phyloP scores from a whole-genome alignment of 2,888 invertebrate genomes.

The Melieria picta region DNA sequence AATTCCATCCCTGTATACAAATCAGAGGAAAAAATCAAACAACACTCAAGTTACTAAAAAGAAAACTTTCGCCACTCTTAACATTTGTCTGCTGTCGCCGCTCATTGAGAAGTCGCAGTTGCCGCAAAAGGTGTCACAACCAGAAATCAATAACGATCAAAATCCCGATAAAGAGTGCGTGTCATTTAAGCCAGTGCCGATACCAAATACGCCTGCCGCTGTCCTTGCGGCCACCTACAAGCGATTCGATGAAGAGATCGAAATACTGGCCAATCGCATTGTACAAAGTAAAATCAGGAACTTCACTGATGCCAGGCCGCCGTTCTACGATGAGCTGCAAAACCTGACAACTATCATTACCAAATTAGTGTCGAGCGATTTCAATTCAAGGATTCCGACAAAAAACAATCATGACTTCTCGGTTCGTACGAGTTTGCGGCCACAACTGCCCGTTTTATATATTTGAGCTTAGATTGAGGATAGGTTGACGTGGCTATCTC shows the following conservation, averaged over 20 bases:
- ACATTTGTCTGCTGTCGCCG: constrained; percentile 37
- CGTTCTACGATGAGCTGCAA: constrained; percentile 50
- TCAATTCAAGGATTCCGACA: constrained; percentile 53
- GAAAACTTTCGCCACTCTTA: constrained; percentile 37
- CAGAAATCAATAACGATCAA: neutral
- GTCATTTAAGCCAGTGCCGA: neutral
- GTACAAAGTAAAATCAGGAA: constrained; percentile 34
- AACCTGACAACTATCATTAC: constrained; percentile 51
- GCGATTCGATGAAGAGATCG: constrained; percentile 39
- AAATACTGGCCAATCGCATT: constrained; percentile 34
- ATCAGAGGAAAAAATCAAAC: neutral
- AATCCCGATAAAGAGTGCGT: neutral
- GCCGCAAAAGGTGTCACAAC: too few relatives aligned
- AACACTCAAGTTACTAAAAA: too few relatives aligned
- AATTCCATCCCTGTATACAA: too few relatives aligned
- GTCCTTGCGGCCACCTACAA: constrained; percentile 27
- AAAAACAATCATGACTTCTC: constrained; percentile 51
- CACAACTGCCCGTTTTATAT: too few relatives aligned
- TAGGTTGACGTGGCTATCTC: too few relatives aligned
- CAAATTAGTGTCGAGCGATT: constrained; percentile 52
- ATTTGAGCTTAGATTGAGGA: too few relatives aligned
- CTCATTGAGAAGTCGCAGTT: constrained; percentile 30
- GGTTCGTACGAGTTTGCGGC: constrained; percentile 27
- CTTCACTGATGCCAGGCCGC: constrained; percentile 40
- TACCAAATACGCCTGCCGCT: neutral